Conservation (phyloP, 2,113 vertebrate species). For the Gyps fulvus region DNA sequence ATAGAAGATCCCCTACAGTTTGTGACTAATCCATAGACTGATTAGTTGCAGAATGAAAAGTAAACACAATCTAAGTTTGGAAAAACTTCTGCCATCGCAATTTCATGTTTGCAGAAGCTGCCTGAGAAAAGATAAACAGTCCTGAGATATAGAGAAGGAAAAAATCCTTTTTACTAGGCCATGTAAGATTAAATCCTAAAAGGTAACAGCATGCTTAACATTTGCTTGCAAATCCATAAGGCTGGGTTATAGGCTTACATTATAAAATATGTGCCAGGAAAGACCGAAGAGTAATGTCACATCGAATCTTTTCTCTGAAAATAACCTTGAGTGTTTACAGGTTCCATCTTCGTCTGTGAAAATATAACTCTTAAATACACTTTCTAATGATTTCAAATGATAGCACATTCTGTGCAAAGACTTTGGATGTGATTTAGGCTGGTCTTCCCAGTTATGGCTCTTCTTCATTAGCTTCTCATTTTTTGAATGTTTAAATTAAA, state of each 20-base stretch:
- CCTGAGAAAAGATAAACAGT: slow-evolving; percentile 63
- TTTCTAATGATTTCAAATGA: neutral
- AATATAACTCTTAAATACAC: neutral
- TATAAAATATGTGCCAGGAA: neutral
- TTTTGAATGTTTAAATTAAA: neutral
- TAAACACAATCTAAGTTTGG: slow-evolving; percentile 46
- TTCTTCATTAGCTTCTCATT: neutral
- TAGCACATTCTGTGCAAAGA: neutral
- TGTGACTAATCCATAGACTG: slow-evolving; percentile 18
- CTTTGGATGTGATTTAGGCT: neutral
- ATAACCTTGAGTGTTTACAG: neutral
- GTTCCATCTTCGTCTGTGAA: neutral
- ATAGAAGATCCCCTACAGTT: neutral
- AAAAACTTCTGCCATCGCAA: neutral
- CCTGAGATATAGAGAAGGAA: neutral
- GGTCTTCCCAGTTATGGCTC: neutral
- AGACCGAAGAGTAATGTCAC: neutral
- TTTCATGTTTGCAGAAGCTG: slow-evolving; percentile 60
- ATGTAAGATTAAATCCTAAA: neutral
- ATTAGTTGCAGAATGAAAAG: slow-evolving; percentile 36
- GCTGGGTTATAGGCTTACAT: neutral
- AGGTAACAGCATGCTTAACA: neutral
- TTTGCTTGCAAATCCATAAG: neutral
- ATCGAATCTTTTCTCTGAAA: neutral
- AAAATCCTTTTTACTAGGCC: neutral